Base-by-base conservation (phyloP, 1,140 invertebrate genomes). In the Metaphire vulgaris region DNA sequence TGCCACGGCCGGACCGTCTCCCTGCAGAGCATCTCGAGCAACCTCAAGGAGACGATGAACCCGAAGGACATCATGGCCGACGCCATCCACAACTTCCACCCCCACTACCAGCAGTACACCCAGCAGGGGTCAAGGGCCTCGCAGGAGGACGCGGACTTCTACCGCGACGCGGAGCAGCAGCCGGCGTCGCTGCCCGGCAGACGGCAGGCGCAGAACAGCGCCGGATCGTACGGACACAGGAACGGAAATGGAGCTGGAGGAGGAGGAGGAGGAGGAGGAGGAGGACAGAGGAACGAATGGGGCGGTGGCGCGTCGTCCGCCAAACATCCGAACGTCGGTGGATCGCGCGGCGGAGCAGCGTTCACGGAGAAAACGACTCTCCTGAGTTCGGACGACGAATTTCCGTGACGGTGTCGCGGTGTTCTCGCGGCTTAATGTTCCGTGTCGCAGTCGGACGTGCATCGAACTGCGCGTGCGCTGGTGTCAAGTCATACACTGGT, bases 21-120 rank as follows among this genome's bases (percentile, higher is more conserved):
- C n/a, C 96, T 98, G 93, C 96, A 98, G 86, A 97, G 94, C 83
- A 98, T 98, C 86, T 97, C 94, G 31, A 95, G 92, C 86, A 97
- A 95, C 87, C 90, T 98, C 75, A 98, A 98, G 90, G 97, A 99
- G 91, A 99, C 97, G 2, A 99, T 99, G 94, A 99, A 99, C 89
- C 97, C 97, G 67, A 95, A 97, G 87, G 97, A 99, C 88, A 99
- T 99, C 84, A 98, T 99, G 96, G 98, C 96, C 82, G 97, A 99
- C 89, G 97, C 97, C 83, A 98, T 99, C 86, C 97, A 99, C 88
- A 99, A 99, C 89, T 99, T 99, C 90, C 97, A 99, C 89, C 97
- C 97, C 34, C 95, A 99, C 83, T 99, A 99, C 88, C 96, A 99
- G 87, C 97, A 99, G 86, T 99, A 99, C 87, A 99, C 97, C 2